Conservation (phyloP, 1,140 invertebrate species). For the Leucophenga varia region DNA sequence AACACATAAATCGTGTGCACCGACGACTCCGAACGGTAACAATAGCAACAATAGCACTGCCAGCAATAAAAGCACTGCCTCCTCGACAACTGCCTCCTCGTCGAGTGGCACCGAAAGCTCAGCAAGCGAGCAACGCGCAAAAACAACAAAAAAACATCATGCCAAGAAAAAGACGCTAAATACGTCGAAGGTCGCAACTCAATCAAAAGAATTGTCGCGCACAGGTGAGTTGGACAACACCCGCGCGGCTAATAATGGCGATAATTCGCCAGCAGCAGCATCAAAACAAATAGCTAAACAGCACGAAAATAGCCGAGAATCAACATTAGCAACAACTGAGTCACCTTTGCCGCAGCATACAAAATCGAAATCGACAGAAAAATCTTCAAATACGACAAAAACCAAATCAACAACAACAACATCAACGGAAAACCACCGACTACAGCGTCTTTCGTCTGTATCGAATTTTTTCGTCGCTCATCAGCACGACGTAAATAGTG, state of each 20-base stretch:
- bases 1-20: conserved; percentile 36
- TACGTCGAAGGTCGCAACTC: conserved; percentile 20
- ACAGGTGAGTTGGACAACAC: neutral
- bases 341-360: conserved; percentile 15
- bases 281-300: neutral
- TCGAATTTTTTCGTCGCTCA: conserved; percentile 54
- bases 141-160: conserved; percentile 9
- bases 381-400: too few relatives aligned
- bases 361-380: conserved; percentile 20
- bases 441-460: conserved; percentile 59
- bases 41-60: neutral
- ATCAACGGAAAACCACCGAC: conserved; percentile 59
- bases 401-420: conserved; percentile 8
- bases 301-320: conserved; percentile 17
- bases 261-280: neutral
- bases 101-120: conserved; percentile 30
- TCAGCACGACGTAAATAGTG: conserved; percentile 52
- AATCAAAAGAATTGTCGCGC: conserved; percentile 33
- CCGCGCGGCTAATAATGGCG: too few relatives aligned
- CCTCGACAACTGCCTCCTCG: conserved; percentile 21
- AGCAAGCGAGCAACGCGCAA: conserved; percentile 21
- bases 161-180: conserved; percentile 10
- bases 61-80: conserved; percentile 13
- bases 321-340: conserved; percentile 1
- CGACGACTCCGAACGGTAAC: conserved; percentile 14